Percentiles rank a stretch among this genome's conserved stretches.
Conservation (phyloP, 2,113 vertebrate genomes). For the Piprites chloris region DNA sequence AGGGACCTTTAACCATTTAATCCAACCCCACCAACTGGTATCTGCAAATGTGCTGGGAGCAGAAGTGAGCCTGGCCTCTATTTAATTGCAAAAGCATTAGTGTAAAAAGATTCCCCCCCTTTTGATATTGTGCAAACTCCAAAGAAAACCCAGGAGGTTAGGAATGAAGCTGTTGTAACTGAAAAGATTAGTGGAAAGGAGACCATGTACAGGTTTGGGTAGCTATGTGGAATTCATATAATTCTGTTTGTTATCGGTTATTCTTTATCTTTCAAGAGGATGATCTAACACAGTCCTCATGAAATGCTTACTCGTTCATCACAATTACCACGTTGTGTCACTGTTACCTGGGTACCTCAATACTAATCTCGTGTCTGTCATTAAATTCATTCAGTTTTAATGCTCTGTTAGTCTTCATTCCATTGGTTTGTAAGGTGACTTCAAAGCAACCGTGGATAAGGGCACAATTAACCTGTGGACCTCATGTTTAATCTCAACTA, state of each 20-base stretch:
- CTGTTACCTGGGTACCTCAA: not conserved
- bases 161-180: not conserved
- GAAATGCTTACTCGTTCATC: not conserved
- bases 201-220: not conserved
- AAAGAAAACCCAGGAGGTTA: not conserved
- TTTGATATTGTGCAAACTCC: not conserved
- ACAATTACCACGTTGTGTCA: accelerated
- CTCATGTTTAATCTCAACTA: not conserved
- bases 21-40: not conserved
- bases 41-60: not conserved
- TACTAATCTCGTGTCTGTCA: not conserved
- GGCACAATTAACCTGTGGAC: not conserved
- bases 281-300: not conserved
- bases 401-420: not conserved
- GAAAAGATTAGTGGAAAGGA: not conserved
- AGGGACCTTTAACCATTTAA: not conserved
- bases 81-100: not conserved
- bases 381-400: not conserved
- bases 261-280: not conserved
- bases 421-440: not conserved
- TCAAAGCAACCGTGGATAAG: not conserved
- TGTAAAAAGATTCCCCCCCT: not conserved
- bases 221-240: not conserved
- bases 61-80: not conserved
- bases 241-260: not conserved